Evolutionary conservation across 2,113 vertebrate genomes (phyloP).

Genomic region (Tauraco erythrolophus): DNA sequence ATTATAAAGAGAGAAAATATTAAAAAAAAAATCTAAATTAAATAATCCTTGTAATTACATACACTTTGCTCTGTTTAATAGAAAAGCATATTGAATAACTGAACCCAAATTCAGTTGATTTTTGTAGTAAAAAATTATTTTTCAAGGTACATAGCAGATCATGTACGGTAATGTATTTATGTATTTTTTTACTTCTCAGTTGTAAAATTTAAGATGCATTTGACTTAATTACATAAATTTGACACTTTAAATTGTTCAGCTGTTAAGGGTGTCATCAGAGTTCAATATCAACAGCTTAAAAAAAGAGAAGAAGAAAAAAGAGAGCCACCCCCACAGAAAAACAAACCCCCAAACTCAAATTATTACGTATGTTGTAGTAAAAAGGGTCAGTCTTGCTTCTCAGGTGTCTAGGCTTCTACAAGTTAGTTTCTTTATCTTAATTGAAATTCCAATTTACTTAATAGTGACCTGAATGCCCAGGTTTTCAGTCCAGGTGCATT

Average conservation of each 20-base stretch:
- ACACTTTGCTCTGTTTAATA: constrained; percentile 21
- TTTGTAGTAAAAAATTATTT: not conserved
- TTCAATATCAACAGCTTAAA: not conserved
- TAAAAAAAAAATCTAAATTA: not conserved
- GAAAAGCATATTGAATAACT: not conserved
- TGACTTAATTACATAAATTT: not conserved
- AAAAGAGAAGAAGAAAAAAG: not conserved
- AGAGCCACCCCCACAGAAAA: not conserved
- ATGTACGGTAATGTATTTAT: not conserved
- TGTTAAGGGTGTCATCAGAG: not conserved
- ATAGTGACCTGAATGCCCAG: not conserved
- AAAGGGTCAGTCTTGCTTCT: not conserved
- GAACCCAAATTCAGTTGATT: not conserved
- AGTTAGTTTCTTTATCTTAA: not conserved
- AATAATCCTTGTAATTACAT: not conserved
- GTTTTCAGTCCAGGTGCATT: not conserved
- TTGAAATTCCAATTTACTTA: not conserved
- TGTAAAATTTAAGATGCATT: not conserved
- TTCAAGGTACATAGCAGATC: not conserved
- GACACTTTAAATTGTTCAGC: not conserved
- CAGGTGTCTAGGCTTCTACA: not conserved
- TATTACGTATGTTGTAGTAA: not conserved
- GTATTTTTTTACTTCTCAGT: not conserved
- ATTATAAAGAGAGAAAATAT: constrained; percentile 27
- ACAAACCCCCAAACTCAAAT: not conserved